Percentiles rank a stretch among this genome's conserved stretches.
phyloP scores from a whole-genome alignment of 2,797 vertebrate species.

The Protosalanx chinensis region DNA sequence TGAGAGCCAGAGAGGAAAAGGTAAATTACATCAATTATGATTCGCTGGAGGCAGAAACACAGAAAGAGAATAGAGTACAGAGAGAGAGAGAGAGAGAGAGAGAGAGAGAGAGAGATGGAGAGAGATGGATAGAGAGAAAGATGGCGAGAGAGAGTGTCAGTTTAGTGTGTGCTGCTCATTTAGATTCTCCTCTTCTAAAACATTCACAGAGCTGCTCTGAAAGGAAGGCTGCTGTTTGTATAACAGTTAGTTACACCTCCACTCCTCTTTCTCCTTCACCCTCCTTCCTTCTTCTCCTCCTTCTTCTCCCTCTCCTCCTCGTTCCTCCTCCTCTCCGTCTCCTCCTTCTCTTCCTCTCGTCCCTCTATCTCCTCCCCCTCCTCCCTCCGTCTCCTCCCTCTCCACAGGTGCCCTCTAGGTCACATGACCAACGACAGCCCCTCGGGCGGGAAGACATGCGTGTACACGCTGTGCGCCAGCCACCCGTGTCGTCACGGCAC shows the following conservation, averaged over 20 bases:
- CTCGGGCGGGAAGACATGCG: slow-evolving; percentile 70
- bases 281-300: slow-evolving; percentile 13
- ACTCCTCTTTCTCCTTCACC: background rate
- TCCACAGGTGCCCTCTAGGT: slow-evolving; percentile 79
- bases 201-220: no score
- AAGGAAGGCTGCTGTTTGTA: no score
- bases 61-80: background rate
- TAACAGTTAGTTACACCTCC: no score
- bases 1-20: background rate
- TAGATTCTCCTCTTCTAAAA: no score
- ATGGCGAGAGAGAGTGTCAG: background rate
- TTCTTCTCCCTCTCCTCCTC: background rate
- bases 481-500: slow-evolving; percentile 83
- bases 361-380: slow-evolving; percentile 15
- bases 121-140: no score
- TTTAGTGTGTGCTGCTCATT: no score
- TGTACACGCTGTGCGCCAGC: slow-evolving; percentile 80
- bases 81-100: background rate
- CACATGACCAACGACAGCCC: slow-evolving; percentile 79
- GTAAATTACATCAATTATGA: no score
- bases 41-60: background rate
- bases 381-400: slow-evolving; percentile 19
- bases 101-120: no score
- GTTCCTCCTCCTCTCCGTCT: slow-evolving; percentile 17
- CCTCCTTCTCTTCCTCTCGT: slow-evolving; percentile 13